phyloP scores from a whole-genome alignment of 2,113 vertebrate species.

The Pteropus alecto region DNA sequence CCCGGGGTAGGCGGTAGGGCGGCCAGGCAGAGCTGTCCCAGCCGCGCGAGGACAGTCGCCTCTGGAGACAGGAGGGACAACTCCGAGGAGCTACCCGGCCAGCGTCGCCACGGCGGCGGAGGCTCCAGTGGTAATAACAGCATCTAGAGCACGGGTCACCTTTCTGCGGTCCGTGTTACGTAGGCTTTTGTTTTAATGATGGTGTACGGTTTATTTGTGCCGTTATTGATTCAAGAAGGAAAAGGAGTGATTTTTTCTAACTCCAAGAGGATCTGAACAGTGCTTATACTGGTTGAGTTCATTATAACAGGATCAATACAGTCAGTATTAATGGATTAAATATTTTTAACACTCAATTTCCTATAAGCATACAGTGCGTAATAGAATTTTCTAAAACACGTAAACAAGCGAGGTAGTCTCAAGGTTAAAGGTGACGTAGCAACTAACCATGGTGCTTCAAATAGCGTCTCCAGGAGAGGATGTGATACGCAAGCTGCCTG shows the following conservation, averaged over 20 bases:
- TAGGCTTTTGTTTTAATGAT: background rate
- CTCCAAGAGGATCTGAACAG: conserved; percentile 8
- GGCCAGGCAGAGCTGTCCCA: background rate
- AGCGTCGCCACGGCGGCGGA: fast-evolving
- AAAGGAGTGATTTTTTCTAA: conserved; percentile 43
- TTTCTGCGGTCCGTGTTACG: background rate
- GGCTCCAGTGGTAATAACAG: fast-evolving
- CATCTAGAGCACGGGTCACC: background rate
- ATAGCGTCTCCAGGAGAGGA: fast-evolving
- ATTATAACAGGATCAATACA: conserved; percentile 45
- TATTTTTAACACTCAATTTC: conserved; percentile 51
- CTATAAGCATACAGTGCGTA: background rate
- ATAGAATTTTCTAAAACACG: background rate
- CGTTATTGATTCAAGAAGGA: conserved; percentile 28
- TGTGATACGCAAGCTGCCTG: fast-evolving
- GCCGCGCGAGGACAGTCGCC: fast-evolving
- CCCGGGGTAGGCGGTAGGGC: no score
- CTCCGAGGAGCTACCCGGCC: fast-evolving
- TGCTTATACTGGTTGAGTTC: conserved; percentile 27
- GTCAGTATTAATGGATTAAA: conserved; percentile 35
- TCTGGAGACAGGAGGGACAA: background rate
- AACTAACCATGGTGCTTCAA: fast-evolving
- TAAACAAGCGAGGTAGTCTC: background rate
- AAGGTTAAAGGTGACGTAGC: background rate
- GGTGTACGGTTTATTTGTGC: conserved; percentile 32